Base-by-base conservation (phyloP, 2,888 invertebrate species). In the Cephonodes hylas region DNA sequence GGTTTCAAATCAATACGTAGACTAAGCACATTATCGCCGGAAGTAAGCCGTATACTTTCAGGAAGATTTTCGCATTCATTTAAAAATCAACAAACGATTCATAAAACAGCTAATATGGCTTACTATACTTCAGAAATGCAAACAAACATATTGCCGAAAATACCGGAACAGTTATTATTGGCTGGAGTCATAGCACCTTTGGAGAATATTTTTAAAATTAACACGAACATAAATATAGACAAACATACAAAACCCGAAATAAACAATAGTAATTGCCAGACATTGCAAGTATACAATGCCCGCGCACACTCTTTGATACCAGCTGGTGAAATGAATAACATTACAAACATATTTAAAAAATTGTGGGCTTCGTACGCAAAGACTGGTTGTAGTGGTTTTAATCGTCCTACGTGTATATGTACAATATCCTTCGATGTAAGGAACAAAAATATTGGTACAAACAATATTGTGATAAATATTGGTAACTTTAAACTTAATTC, bases 1-100 rank as follows among this genome's bases (percentile, higher is more conserved):
- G 27, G 56, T 27, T 31, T 63, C 3, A 68, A 61, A 58, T 4
- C 53, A 53, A 62, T 64, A 18, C 62, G 34, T 57, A 69, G 42
- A 53, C 2, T 31, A 53, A 18, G 8, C 10, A 15, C 18, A 27
- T 18, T 31, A 31, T 53, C 53, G 10, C 18, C 27, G 31, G 53
- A 53, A 53, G 18, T 53, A 20, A 18, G 53, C 5, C 53, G 18
- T 8, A 53, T 31, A 13, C 53, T 53, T 31, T 31, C 27, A 18
- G 53, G 53, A 18, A 18, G 8, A 8, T 53, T 53, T 18, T 31
- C 53, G 10, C 8, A 31, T n/a, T 2, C 4, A 2, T 2, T 25
- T 2, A 27, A 10, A 31, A 53, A 10, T 31, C 7, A 8, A 3
- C n/a, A 10, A 31, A 31, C 15, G 3, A 8, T 10, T 15, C 8